Evolutionary conservation across 1,140 invertebrate genomes (phyloP), one percentile per base, ranked within the genome.

Genomic region (Aphis gossypii): DNA sequence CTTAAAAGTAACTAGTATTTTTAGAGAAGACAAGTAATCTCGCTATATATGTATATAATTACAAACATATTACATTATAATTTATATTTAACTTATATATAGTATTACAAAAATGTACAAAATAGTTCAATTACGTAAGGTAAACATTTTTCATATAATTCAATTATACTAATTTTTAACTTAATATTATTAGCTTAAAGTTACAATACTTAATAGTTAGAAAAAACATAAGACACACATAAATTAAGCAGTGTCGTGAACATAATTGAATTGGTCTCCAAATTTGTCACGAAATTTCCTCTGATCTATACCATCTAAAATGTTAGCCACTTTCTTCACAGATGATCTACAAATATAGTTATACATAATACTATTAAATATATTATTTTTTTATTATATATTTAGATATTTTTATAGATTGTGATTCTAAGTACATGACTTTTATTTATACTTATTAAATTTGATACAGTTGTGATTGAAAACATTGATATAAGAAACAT

Each of bases 231-330:
- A 60, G 68, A 23, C 21, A 35, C 18, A 46, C 20, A n/a, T 8
- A 92, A 48, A 38, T 92, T 46, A 94, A 14, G 94, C 86, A 38
- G 92, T 94, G 51, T 92, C 94, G 14, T 94, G 93, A 0, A 94
- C 93, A 90, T 96, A 96, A 94, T 96, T 96, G 94, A 96, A 96
- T 94, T 96, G 96, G 94, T 96, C 96, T 18, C 95, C 96, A 95
- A 96, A 96, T 95, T 96, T 96, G 94, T 96, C 96, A 93, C 95
- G 94, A 82, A 95, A 95, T 94, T 95, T 95, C 93, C 96, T 96
- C 68, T 95, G 94, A 94, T 96, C 96, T 9, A 95, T 83, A 44
- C 94, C 94, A 94, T 96, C 95, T 93, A 96, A 68, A 21, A 94
- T 94, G 30, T 94, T 89, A 54, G 95, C 95, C 18, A 96, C 96